Base-by-base conservation (phyloP, 2,797 vertebrate genomes). In the Tinamus major region DNA sequence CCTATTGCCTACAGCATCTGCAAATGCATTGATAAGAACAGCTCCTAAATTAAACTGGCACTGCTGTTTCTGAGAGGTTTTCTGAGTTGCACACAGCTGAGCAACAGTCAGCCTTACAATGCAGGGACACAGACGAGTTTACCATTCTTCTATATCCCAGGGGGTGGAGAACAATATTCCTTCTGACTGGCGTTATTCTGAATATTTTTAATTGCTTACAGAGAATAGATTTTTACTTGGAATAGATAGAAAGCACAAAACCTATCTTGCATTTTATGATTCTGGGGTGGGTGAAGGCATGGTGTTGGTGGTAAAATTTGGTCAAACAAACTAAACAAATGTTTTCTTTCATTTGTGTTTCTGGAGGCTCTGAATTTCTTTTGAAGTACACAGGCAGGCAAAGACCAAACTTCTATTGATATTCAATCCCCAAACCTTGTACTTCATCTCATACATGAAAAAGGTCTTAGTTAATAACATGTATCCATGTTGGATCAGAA, bases 21-120 rank as follows among this genome's bases (percentile, higher is more conserved):
- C 79, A 92, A 81, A 93, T 62, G 16, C 31, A 3, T 49, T 86
- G 95, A 85, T 89, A 92, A 92, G 83, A 95, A 82, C 59, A 89
- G 83, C 37, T 72, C n/a, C n/a, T 85, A 89, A 94, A 95, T 93
- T 85, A 78, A 96, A 87, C 67, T 81, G 89, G 67, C 83, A 81
- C 41, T 72, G 48, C 24, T 76, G 29, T 65, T 56, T 80, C n/a
- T 1, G 2, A 85, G 78, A 67, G 44, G 8, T 51, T 88, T 62
- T 23, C 15, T 5, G 21, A 86, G 83, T n/a, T 81, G 42, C 55
- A 84, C 71, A 79, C 55, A 26, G 35, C 33, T 85, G 31, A 39
- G 41, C 83, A 76, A 68, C 4, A 4, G 77, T 33, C 37, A 79
- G 9, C 51, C 56, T 85, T 46, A 51, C 4, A 67, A 87, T 64